Evolutionary conservation across 2,888 invertebrate genomes (phyloP), one percentile per base, ranked within the genome.

Genomic region (Aplocera efformata): DNA sequence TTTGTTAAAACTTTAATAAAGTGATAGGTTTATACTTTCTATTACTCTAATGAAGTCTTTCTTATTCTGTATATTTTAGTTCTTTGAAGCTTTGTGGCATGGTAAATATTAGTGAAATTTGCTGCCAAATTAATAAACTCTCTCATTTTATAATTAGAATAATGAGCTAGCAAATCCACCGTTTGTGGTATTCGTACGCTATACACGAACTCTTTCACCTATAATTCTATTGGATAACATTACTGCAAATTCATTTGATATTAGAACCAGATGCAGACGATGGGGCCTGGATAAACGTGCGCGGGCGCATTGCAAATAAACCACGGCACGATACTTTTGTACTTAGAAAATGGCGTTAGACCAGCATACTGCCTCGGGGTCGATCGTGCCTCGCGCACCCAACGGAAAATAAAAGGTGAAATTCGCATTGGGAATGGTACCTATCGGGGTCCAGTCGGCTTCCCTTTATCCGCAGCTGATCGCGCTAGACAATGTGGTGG

Each of bases 381-480:
- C 78, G 72, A 60, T 80, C 78, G 74, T 76, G 80, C 72, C 56
- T 51, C 58, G 62, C 63, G 48, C 58, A 56, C 48, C 53, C 60
- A 57, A 59, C 59, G 56, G 66, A 75, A 79, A 78, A 79, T 75
- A 73, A 79, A 79, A 79, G 77, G 72, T 61, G 62, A 67, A 68
- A 67, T 78, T 79, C 78, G 74, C 79, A 81, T 78, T 78, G 79
- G 52, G 76, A 81, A 78, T 81, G 66, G 77, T 79, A 79, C 67
- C 69, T 80, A 83, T 82, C 75, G 77, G 62, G 70, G 73, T 67
- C 67, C 68, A 63, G 78, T 71, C 69, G 72, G 76, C 75, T 78
- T 74, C 77, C 77, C 74, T 77, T 84, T 85, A 85, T 85, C 85
- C 79, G 75, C 71, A 76, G 74, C 74, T 77, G 82, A 84, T 85